Conservation (phyloP, 1,140 invertebrate genomes). For the Zaprionus vittiger region DNA sequence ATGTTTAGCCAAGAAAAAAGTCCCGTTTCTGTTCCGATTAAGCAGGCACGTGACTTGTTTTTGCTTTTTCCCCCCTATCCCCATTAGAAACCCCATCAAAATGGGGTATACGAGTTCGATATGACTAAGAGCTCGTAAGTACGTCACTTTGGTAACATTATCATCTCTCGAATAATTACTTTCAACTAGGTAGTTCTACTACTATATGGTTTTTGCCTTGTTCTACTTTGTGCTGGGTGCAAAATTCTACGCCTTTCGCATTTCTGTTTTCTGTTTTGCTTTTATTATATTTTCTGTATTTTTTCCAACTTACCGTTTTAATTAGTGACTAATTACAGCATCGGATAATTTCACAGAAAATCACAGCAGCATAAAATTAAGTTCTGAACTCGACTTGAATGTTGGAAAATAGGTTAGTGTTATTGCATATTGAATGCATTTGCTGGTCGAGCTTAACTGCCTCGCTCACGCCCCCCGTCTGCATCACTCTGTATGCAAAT, state of each 20-base stretch:
- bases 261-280: constrained; percentile 9
- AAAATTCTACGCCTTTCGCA: constrained; percentile 33
- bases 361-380: constrained; percentile 30
- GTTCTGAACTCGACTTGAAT: background rate
- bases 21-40: constrained; percentile 5
- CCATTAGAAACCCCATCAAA: constrained; percentile 2
- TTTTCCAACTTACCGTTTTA: constrained; percentile 4
- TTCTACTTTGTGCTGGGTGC: constrained; percentile 13
- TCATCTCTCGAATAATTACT: background rate
- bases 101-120: background rate
- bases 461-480: background rate
- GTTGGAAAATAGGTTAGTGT: constrained; percentile 17
- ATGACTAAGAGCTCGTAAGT: constrained; percentile 25
- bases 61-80: constrained; percentile 10
- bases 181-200: background rate
- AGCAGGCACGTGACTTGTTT: constrained; percentile 39
- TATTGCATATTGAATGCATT: constrained; percentile 8
- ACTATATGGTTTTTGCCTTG: constrained; percentile 7
- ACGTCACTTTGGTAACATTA: constrained; percentile 30
- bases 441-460: constrained; percentile 4
- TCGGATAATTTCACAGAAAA: constrained; percentile 1
- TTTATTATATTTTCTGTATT: constrained; percentile 3
- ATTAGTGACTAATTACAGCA: constrained; percentile 43
- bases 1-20: constrained; percentile 21
- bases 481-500: constrained; percentile 27